Evolutionary conservation across 2,113 vertebrate species (phyloP).

Genomic region (Dendrocopos noguchii): DNA sequence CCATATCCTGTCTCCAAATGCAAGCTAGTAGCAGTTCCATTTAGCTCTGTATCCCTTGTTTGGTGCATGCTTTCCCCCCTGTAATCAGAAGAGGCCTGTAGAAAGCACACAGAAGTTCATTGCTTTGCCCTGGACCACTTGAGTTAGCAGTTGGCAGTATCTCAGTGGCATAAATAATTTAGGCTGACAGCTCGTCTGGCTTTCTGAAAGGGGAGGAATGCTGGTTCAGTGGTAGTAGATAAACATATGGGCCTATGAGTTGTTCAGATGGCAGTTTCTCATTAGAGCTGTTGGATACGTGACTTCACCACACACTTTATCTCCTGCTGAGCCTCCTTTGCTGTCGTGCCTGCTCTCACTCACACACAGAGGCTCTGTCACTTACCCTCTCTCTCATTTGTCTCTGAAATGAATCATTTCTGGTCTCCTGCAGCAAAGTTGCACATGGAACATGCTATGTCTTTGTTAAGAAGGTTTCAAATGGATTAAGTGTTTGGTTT

Average conservation of each 20-base stretch:
- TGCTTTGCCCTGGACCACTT: conserved; percentile 18
- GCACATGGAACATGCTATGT: background rate
- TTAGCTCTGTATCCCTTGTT: background rate
- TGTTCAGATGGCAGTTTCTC: background rate
- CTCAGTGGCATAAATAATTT: conserved; percentile 36
- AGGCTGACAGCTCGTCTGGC: conserved; percentile 5
- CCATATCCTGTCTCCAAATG: background rate
- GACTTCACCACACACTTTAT: background rate
- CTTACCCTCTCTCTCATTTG: background rate
- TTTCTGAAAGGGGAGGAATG: conserved; percentile 15
- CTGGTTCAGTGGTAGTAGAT: background rate
- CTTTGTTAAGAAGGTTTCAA: background rate
- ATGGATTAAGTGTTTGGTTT: background rate
- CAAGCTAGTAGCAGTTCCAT: background rate
- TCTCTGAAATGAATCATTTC: background rate
- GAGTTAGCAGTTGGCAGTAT: conserved; percentile 19
- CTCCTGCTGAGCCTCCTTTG: background rate
- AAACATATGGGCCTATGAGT: background rate
- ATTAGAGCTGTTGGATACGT: background rate
- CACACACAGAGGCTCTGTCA: accelerated
- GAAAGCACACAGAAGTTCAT: background rate
- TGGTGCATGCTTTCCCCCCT: background rate
- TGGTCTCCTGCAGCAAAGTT: background rate
- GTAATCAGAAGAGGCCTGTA: background rate
- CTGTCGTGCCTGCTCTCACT: background rate